A percentile compares a stretch with the other conserved stretches of the same genome.
phyloP scores from a whole-genome alignment of 2,888 invertebrate genomes.

The Apoda limacodes region DNA sequence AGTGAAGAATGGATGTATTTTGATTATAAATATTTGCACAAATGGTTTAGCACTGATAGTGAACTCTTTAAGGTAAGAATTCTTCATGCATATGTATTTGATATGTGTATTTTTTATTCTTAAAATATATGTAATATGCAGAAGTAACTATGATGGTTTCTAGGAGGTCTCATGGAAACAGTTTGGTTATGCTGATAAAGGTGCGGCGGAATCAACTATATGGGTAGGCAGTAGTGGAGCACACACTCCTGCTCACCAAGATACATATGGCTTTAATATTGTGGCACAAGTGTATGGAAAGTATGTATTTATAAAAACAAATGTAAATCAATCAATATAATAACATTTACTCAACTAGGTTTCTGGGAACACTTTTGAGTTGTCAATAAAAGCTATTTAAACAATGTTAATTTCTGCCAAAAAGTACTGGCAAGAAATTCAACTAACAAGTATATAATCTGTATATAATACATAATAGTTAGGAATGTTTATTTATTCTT shows the following conservation, averaged over 20 bases:
- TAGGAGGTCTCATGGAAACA: slow-evolving; percentile 68
- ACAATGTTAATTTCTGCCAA: too few species aligned
- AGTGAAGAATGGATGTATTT: slow-evolving; percentile 80
- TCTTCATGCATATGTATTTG: slow-evolving; percentile 6
- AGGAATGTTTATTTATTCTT: too few species aligned
- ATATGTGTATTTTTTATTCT: background rate
- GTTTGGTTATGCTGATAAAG: slow-evolving; percentile 78
- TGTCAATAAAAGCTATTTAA: too few species aligned
- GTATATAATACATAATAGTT: too few species aligned
- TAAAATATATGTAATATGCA: background rate
- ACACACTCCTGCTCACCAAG: slow-evolving; percentile 94
- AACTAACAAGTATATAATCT: too few species aligned
- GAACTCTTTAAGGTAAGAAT: slow-evolving; percentile 68
- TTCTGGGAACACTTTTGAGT: too few species aligned
- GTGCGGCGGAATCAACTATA: slow-evolving; percentile 78
- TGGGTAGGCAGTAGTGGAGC: slow-evolving; percentile 92
- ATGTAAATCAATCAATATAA: too few species aligned
- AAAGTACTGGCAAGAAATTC: too few species aligned
- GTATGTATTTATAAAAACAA: slow-evolving; percentile 70
- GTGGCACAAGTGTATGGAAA: slow-evolving; percentile 89
- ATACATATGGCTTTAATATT: slow-evolving; percentile 94
- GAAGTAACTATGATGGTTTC: slow-evolving; percentile 14
- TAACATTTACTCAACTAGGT: too few species aligned
- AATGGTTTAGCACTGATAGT: slow-evolving; percentile 71
- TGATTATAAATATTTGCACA: slow-evolving; percentile 85